Evolutionary conservation across 2,888 invertebrate genomes (phyloP).

Genomic region (Geotrupes spiniger): DNA sequence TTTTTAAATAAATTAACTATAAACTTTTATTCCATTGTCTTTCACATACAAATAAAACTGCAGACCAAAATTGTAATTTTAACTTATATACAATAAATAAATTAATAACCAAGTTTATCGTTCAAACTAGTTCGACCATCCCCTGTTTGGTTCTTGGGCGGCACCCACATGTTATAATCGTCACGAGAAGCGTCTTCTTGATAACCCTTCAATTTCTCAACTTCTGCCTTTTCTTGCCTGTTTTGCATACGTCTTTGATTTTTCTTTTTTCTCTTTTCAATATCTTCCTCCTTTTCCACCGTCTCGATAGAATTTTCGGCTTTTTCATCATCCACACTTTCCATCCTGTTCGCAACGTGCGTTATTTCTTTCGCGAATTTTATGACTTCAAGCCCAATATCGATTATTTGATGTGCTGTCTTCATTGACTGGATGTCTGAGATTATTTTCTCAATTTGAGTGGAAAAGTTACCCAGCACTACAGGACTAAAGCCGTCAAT

Average conservation of each 20-base stretch:
- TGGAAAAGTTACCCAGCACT: slow-evolving; percentile 7
- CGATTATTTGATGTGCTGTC: slow-evolving; percentile 7
- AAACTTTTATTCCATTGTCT: too few species aligned
- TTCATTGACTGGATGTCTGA: background rate
- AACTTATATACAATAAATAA: background rate
- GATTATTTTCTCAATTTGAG: slow-evolving; percentile 7
- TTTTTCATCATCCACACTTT: slow-evolving; percentile 22
- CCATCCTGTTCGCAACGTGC: slow-evolving; percentile 9
- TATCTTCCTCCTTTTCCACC: slow-evolving; percentile 19
- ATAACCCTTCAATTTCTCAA: slow-evolving; percentile 39
- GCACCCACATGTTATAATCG: slow-evolving; percentile 76
- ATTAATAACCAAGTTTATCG: slow-evolving; percentile 74
- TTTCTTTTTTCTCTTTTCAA: slow-evolving; percentile 35
- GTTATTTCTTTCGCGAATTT: slow-evolving; percentile 15
- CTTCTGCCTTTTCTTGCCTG: slow-evolving; percentile 39
- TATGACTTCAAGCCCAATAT: slow-evolving; percentile 19
- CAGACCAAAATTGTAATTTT: too few species aligned
- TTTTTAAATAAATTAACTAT: too few species aligned
- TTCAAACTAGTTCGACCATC: slow-evolving; percentile 76
- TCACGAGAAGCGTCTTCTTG: slow-evolving; percentile 54
- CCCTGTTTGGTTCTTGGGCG: slow-evolving; percentile 71
- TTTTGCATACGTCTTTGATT: slow-evolving; percentile 42
- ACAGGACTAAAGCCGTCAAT: background rate
- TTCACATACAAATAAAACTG: too few species aligned
- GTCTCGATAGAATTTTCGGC: slow-evolving; percentile 18